Base-by-base conservation (phyloP, 2,113 vertebrate species). In the Pteropus alecto region DNA sequence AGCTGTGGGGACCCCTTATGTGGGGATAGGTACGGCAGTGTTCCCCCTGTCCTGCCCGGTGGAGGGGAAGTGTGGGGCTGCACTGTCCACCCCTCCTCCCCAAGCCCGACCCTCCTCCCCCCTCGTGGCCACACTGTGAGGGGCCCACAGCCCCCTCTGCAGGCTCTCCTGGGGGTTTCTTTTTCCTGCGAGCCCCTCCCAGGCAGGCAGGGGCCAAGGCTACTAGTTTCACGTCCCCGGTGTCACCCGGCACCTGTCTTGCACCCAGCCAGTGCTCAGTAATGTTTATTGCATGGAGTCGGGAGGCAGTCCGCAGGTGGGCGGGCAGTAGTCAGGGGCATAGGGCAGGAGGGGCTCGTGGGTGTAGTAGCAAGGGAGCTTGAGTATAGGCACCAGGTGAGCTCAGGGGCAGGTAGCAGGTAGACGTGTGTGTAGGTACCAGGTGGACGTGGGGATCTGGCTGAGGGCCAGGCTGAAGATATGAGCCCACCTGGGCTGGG, bases 241-340 rank as follows among this genome's bases (percentile, higher is more conserved):
- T 0, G 1, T 51, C 41, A 9, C n/a, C 28, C 14, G 0, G 19
- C 38, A 33, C 1, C 2, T 8, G 13, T 24, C 43, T 73, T 13
- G 51, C 51, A 48, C 35, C 48, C 38, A 71, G 13, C 14, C 1
- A 0, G 13, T 13, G 46, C 26, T 58, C 82, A 0, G 48, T 3
- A 7, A 16, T 3, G 1, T 38, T 24, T 43, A 41, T 11, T 54
- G 71, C 7, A 5, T 12, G 1, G 0, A 2, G 24, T 12, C 10
- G 11, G 43, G 22, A n/a, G 67, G 68, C 35, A 24, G 21, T 58
- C 10, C 7, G 24, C 33, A 60, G 14, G 56, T 28, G 14, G 26
- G 18, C 46, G 24, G 3, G 3, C 2, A 35, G 3, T 15, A 1
- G 6, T 21, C 8, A 43, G 54, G 30, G 71, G n/a, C 19, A 1